phyloP scores from a whole-genome alignment of 2,888 invertebrate species.

The Chouioia cunea region DNA sequence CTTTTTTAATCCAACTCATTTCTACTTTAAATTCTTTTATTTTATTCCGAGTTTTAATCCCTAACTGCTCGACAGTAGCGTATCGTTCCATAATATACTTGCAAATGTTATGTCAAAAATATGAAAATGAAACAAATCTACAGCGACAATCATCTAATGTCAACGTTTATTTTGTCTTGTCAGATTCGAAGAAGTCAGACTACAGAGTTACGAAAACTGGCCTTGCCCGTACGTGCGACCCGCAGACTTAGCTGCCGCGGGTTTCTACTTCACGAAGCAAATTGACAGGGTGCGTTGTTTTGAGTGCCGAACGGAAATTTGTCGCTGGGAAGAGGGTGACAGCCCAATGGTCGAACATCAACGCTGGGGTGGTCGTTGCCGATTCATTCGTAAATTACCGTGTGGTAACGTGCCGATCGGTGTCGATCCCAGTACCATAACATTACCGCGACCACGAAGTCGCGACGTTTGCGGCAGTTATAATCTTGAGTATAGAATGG shows the following conservation, averaged over 20 bases:
- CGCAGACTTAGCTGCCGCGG: slow-evolving; percentile 79
- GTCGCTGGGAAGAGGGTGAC: slow-evolving; percentile 85
- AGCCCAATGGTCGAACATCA: slow-evolving; percentile 72
- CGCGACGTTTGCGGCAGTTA: slow-evolving; percentile 70
- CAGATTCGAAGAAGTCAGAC: slow-evolving; percentile 73
- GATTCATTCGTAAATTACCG: slow-evolving; percentile 3
- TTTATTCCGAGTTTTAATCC: too few relatives aligned
- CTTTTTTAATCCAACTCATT: too few relatives aligned
- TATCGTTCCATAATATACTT: too few relatives aligned
- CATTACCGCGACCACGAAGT: slow-evolving; percentile 62
- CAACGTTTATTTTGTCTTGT: neutral
- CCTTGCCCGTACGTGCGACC: slow-evolving; percentile 75
- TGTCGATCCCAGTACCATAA: neutral
- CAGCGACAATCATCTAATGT: too few relatives aligned
- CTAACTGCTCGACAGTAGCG: too few relatives aligned
- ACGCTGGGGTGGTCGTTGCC: slow-evolving; percentile 2
- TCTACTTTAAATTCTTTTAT: too few relatives aligned
- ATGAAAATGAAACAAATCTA: too few relatives aligned
- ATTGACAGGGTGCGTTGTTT: slow-evolving; percentile 86
- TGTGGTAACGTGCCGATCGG: slow-evolving; percentile 11
- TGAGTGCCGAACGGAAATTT: slow-evolving; percentile 84
- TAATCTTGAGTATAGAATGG: slow-evolving; percentile 63
- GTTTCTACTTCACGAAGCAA: slow-evolving; percentile 84
- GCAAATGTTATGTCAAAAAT: too few relatives aligned
- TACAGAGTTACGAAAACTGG: slow-evolving; percentile 79